Evolutionary conservation across 2,888 invertebrate species (phyloP), one percentile per base, ranked within the genome.

Genomic region (Elmis aenea): DNA sequence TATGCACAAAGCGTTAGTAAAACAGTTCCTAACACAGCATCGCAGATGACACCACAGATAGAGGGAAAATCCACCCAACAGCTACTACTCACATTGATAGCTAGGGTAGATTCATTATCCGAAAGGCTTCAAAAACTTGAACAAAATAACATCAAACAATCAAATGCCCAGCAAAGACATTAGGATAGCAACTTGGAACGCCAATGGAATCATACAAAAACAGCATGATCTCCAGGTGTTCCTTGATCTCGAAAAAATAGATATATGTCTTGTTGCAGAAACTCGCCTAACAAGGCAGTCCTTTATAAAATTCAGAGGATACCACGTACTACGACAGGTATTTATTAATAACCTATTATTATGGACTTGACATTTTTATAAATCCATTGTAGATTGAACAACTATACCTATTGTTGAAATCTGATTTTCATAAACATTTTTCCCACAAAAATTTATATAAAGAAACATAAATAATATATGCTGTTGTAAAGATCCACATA

Each of bases 201-300:
- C 43, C 13, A 40, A 39, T 27, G 43, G 39, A 13, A 25, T 39
- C 13, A 14, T 22, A 14, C 12, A 30, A 11, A 29, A 26, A 15
- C 26, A 37, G 25, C 15, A 11, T 13, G 26, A 37, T 2, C 26
- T 31, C 8, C 13, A 31, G 14, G 23, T 13, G 14, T 37, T 37
- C 11, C 20, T 37, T 21, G 13, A 27, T 10, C 13, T n/a, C 6
- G 16, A 43, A 2, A n/a, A 15, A 8, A 35, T 45, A 22, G 45
- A 45, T 8, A 43, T 47, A 11, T 18, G 42, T 6, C 31, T 48
- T 11, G 28, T 48, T 16, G 25, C 36, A 5, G 38, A 49, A 36
- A 49, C 38, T 3, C 18, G 8, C 8, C 38, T 45, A 13, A 46
- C 46, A 35, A 24, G 33, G 3, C 25, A 16, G 25, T 18, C 23